phyloP scores from a whole-genome alignment of 2,888 invertebrate genomes.

The Caenorhabditis auriculariae region DNA sequence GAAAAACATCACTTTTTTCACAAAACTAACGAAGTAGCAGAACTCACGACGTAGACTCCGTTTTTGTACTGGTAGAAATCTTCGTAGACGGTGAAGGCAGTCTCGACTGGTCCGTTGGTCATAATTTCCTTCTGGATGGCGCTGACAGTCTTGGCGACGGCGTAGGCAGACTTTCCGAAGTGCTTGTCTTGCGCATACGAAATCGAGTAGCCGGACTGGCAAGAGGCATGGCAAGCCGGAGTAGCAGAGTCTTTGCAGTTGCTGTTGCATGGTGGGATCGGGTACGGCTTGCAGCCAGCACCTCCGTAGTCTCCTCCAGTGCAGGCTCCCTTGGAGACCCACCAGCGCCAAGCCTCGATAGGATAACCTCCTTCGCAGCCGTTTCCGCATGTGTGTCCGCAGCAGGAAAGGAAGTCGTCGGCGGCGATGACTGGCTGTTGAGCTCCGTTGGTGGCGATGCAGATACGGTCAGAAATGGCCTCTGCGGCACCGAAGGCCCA shows the following conservation, averaged over 20 bases:
- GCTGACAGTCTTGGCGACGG: slow-evolving; percentile 70
- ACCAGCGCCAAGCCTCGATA: slow-evolving; percentile 81
- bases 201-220: slow-evolving; percentile 72
- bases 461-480: slow-evolving; percentile 66
- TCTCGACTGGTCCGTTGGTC: slow-evolving; percentile 80
- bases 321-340: slow-evolving; percentile 80
- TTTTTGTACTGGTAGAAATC: slow-evolving; percentile 82
- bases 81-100: slow-evolving; percentile 81
- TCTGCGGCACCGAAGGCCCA: slow-evolving; percentile 72
- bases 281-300: slow-evolving; percentile 82
- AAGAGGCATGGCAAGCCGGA: slow-evolving; percentile 76
- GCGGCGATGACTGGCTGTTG: slow-evolving; percentile 64
- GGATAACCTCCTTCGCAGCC: slow-evolving; percentile 74
- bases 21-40: neutral
- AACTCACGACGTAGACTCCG: slow-evolving; percentile 66
- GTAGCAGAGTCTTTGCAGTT: slow-evolving; percentile 74
- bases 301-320: slow-evolving; percentile 74
- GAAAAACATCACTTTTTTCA: slow-evolving; percentile 66
- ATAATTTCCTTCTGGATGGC: slow-evolving; percentile 80
- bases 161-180: slow-evolving; percentile 69
- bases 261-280: slow-evolving; percentile 83
- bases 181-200: slow-evolving; percentile 77
- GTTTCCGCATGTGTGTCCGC: slow-evolving; percentile 62
- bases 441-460: slow-evolving; percentile 64
- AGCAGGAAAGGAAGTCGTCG: slow-evolving; percentile 66